These are phyloP conservation scores for Chiroxiphia lanceolata DNA, from an alignment of 2,797 vertebrate species.

Conservation along the genomic window DNA sequence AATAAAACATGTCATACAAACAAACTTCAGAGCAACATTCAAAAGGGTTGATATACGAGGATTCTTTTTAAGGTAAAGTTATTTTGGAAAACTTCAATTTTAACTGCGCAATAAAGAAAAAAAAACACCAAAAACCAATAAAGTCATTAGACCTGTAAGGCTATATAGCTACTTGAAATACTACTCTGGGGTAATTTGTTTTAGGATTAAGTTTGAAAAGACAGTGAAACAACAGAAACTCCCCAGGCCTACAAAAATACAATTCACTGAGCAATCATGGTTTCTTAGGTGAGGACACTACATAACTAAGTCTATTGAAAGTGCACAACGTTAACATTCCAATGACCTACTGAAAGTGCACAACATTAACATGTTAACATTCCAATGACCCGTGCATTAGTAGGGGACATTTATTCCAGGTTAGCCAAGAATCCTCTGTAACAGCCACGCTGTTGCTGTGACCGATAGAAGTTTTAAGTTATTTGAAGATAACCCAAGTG, in stretches of 20 bases:
- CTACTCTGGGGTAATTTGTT: not conserved
- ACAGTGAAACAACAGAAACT: not conserved
- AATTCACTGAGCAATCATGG: not conserved
- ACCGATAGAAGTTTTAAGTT: not conserved
- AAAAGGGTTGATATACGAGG: not conserved
- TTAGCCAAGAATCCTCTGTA: not conserved
- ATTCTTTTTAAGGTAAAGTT: not conserved
- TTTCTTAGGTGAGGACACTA: not conserved
- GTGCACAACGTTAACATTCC: not conserved
- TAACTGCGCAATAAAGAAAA: not conserved
- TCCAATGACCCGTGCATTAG: not conserved
- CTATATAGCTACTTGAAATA: not conserved
- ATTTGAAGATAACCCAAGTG: not conserved
- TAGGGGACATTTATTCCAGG: not conserved
- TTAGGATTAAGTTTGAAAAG: not conserved
- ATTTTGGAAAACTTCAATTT: constrained; percentile 30
- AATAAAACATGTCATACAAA: not conserved
- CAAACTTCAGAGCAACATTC: not conserved
- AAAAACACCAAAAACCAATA: not conserved
- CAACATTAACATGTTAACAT: not conserved
- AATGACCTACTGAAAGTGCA: not conserved
- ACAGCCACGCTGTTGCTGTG: not conserved
- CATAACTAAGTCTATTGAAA: not conserved
- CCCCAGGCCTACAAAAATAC: not conserved
- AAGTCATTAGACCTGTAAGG: not conserved